Base-by-base conservation (phyloP, 2,888 invertebrate species). In the Platycnemis pennipes region DNA sequence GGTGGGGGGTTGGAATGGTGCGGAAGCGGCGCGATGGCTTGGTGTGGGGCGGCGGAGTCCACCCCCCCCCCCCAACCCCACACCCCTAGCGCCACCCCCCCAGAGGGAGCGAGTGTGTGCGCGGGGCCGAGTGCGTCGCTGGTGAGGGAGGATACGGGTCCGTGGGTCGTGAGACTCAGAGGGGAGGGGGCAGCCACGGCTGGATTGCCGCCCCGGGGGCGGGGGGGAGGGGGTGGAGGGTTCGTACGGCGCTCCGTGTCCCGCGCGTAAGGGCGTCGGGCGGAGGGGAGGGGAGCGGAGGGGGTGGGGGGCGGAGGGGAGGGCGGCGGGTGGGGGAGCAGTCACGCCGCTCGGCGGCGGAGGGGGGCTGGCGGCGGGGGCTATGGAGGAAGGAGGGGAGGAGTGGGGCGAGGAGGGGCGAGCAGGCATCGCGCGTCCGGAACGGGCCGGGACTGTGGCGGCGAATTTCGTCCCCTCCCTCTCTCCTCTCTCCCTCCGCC, bases 81-180 rank as follows among this genome's bases (percentile, higher is more conserved):
- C n/a, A n/a, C n/a, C n/a, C n/a, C n/a, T n/a, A n/a, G n/a, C n/a
- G n/a, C n/a, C n/a, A n/a, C n/a, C n/a, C 94, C 94, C 94, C 95
- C 96, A 96, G 96, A 96, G 96, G 97, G 97, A 97, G 97, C 96
- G 96, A 95, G 95, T 95, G 96, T 95, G 97, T 96, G 96, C 97
- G 97, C 95, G 95, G 95, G 95, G 95, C 96, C 96, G 96, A 95
- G 95, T 95, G 95, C 95, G 94, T 95, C 94, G 95, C 95, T 95
- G 94, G 95, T 87, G 87, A 87, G 87, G 87, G 87, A 87, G 87
- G 87, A 87, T 87, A 87, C 87, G 87, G 87, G 87, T 87, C 87
- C 87, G 45, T 87, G 87, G 87, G 22, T 95, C 95, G 95, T 94
- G 94, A 91, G 94, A 94, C 95, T 95, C 95, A 95, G 95, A 95